Conservation (phyloP, 2,888 invertebrate genomes). For the Nymphalis polychloros region DNA sequence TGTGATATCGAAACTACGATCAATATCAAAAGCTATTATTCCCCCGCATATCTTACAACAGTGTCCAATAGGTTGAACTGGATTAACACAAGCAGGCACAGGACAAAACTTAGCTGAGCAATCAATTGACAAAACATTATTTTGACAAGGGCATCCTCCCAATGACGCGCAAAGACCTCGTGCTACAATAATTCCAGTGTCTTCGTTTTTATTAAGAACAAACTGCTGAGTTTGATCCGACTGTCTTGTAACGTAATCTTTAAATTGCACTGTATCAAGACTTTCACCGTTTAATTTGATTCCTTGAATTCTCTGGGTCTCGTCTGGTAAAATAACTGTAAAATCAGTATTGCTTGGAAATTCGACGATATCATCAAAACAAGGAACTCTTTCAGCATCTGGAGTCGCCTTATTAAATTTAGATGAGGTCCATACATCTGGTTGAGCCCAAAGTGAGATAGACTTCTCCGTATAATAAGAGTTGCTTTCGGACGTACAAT, state of each 20-base stretch:
- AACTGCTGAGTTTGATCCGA: conserved; percentile 50
- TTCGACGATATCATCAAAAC: conserved; percentile 67
- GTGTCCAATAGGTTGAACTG: conserved; percentile 66
- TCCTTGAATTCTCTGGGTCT: conserved; percentile 49
- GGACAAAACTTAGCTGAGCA: conserved; percentile 63
- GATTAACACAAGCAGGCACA: conserved; percentile 56
- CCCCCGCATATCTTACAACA: conserved; percentile 74
- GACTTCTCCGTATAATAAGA: conserved; percentile 59
- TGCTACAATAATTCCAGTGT: conserved; percentile 46
- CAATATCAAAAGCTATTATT: conserved; percentile 53
- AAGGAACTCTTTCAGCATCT: conserved; percentile 74
- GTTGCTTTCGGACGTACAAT: conserved; percentile 52
- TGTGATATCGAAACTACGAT: conserved; percentile 57
- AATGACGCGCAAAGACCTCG: conserved; percentile 45
- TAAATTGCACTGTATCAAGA: conserved; percentile 36
- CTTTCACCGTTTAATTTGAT: conserved; percentile 49
- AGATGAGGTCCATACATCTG: conserved; percentile 69
- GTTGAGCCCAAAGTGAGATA: conserved; percentile 61
- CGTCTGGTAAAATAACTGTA: conserved; percentile 55
- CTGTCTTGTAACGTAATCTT: conserved; percentile 31
- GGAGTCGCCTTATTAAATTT: conserved; percentile 74
- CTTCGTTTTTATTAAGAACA: conserved; percentile 45
- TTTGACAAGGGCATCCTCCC: conserved; percentile 69
- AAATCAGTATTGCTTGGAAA: conserved; percentile 60
- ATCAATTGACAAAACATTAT: conserved; percentile 50